These are phyloP conservation scores for Chrysolina americana DNA, from an alignment of 2,888 invertebrate species.

Conservation along the genomic window DNA sequence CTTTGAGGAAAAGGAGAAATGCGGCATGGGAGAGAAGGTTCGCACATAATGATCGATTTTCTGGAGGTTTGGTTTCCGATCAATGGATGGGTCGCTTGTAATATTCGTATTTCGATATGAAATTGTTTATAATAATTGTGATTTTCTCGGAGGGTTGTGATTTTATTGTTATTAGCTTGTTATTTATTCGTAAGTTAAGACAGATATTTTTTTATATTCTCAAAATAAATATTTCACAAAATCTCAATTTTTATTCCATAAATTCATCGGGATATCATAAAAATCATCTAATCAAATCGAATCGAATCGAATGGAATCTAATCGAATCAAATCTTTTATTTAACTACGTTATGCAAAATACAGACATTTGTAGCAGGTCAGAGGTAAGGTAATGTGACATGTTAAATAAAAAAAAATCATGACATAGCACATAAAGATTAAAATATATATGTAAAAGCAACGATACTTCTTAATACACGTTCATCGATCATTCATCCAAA, in stretches of 20 bases:
- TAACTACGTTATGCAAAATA: too few relatives aligned
- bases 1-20: slow-evolving; percentile 25
- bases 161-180: neutral
- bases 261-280: too few relatives aligned
- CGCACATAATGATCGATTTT: slow-evolving; percentile 19
- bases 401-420: too few relatives aligned
- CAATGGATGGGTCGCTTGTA: slow-evolving; percentile 36
- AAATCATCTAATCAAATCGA: too few relatives aligned
- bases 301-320: too few relatives aligned
- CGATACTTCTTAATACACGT: too few relatives aligned
- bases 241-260: neutral
- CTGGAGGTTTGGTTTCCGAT: slow-evolving; percentile 25
- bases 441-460: too few relatives aligned
- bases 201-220: slow-evolving; percentile 8
- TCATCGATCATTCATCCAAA: too few relatives aligned
- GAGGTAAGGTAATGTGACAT: too few relatives aligned
- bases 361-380: too few relatives aligned
- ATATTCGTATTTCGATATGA: neutral
- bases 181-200: slow-evolving; percentile 7
- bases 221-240: neutral
- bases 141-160: slow-evolving; percentile 15
- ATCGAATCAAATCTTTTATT: too few relatives aligned
- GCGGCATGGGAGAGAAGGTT: slow-evolving; percentile 23
- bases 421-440: too few relatives aligned
- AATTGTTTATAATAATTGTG: slow-evolving; percentile 9